Conservation (phyloP, 2,797 vertebrate genomes). For the Echeneis naucrates region DNA sequence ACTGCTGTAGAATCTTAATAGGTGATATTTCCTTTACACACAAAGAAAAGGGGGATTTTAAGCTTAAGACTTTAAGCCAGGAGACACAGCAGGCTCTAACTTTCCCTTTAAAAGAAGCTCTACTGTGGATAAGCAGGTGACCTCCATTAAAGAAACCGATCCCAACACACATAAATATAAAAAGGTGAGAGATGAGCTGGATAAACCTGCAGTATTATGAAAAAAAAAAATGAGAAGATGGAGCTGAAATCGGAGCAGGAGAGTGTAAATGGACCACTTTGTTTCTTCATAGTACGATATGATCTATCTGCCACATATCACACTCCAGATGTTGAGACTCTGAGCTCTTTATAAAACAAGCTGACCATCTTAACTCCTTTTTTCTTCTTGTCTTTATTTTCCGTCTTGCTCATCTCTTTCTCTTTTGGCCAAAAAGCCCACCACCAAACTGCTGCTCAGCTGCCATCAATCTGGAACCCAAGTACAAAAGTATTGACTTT, state of each 20-base stretch:
- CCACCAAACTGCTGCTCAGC: slow-evolving; percentile 53
- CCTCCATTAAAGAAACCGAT: slow-evolving; percentile 57
- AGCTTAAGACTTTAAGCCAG: slow-evolving; percentile 21
- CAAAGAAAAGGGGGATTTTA: background rate
- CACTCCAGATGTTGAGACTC: slow-evolving; percentile 61
- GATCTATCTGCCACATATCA: slow-evolving; percentile 64
- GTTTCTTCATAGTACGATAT: slow-evolving; percentile 62
- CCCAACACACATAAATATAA: slow-evolving; percentile 56
- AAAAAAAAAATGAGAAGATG: slow-evolving; percentile 27
- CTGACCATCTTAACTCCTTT: slow-evolving; percentile 44
- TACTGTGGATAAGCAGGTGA: slow-evolving; percentile 52
- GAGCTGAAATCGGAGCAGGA: slow-evolving; percentile 35
- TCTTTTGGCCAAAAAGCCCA: slow-evolving; percentile 37
- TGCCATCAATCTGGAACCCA: slow-evolving; percentile 68
- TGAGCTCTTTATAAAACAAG: slow-evolving; percentile 60
- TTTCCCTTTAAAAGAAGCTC: slow-evolving; percentile 49
- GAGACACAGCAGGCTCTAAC: slow-evolving; percentile 19
- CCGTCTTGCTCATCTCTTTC: slow-evolving; percentile 38
- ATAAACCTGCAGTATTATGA: slow-evolving; percentile 57
- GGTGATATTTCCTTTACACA: background rate
- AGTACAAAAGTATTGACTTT: slow-evolving; percentile 72
- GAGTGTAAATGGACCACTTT: slow-evolving; percentile 38
- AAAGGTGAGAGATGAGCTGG: slow-evolving; percentile 58
- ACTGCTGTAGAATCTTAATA: background rate
- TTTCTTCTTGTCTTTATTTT: slow-evolving; percentile 32